Conservation (phyloP, 2,797 vertebrate species). For the Kryptolebias ocellatus region DNA sequence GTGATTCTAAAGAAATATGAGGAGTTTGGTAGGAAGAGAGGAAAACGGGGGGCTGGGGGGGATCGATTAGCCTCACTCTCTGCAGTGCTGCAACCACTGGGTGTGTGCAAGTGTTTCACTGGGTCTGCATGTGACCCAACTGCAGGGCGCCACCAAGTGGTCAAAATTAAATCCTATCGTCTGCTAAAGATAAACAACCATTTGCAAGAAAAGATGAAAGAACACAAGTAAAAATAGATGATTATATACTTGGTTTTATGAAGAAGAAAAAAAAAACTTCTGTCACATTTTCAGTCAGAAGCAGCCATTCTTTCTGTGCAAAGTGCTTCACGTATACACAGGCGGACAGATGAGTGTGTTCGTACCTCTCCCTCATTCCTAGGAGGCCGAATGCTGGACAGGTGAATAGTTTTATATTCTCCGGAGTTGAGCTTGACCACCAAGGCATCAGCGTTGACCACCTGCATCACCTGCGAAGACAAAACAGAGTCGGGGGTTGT, state of each 20-base stretch:
- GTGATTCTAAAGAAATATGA: slow-evolving; percentile 32
- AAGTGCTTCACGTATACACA: slow-evolving; percentile 7
- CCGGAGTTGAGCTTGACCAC: slow-evolving; percentile 95
- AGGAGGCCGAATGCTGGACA: slow-evolving; percentile 95
- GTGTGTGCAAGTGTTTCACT: slow-evolving; percentile 66
- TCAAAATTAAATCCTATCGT: slow-evolving; percentile 32
- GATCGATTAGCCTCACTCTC: slow-evolving; percentile 65
- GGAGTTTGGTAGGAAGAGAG: slow-evolving; percentile 11
- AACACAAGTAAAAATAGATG: neutral
- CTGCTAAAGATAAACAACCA: neutral
- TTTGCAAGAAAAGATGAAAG: neutral
- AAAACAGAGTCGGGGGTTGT: neutral
- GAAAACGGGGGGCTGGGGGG: neutral
- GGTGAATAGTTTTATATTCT: slow-evolving; percentile 94
- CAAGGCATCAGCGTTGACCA: slow-evolving; percentile 94
- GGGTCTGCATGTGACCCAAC: slow-evolving; percentile 55
- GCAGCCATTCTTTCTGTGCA: neutral
- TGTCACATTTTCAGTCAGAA: neutral
- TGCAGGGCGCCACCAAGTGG: slow-evolving; percentile 75
- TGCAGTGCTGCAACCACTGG: slow-evolving; percentile 79
- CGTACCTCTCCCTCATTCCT: slow-evolving; percentile 91
- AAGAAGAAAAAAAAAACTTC: neutral
- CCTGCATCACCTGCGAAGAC: slow-evolving; percentile 90
- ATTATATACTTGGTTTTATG: neutral
- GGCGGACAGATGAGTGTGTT: slow-evolving; percentile 13